Evolutionary conservation across 2,888 invertebrate genomes (phyloP).

Genomic region (Piscicola geometra): DNA sequence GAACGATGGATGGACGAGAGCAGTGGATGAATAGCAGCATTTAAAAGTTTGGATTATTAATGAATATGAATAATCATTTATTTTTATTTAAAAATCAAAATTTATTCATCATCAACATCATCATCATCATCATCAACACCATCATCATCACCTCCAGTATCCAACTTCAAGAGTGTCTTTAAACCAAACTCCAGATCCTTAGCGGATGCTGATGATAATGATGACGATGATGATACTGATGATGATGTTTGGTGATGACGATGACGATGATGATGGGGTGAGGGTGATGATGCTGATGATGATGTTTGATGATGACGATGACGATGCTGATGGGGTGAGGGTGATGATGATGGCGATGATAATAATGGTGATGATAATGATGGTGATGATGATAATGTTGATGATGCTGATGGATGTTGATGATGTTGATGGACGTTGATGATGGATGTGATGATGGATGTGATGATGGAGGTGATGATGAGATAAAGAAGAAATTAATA

Average conservation of each 20-base stretch:
- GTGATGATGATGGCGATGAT: too few relatives aligned
- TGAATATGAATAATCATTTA: not conserved
- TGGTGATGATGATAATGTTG: not conserved
- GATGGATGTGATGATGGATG: not conserved
- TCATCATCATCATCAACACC: not conserved
- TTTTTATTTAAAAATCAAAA: too few relatives aligned
- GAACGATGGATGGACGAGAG: too few relatives aligned
- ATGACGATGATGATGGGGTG: too few relatives aligned
- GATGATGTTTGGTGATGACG: too few relatives aligned
- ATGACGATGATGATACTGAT: not conserved
- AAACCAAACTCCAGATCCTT: not conserved
- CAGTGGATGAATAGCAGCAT: too few relatives aligned
- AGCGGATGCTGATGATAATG: not conserved
- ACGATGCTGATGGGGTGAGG: not conserved
- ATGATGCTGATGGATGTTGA: not conserved
- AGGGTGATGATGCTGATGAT: too few relatives aligned
- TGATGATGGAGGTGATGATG: conserved; percentile 7
- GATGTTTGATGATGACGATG: not conserved
- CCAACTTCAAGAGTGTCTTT: conserved; percentile 7
- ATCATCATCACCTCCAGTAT: not conserved
- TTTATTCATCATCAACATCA: not conserved
- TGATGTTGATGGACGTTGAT: not conserved
- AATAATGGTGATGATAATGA: not conserved
- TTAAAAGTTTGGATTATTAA: too few relatives aligned
- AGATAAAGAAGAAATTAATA: too few relatives aligned